Evolutionary conservation across 2,797 vertebrate species (phyloP), one percentile per base, ranked within the genome.

Genomic region (Poecilia velifera): DNA sequence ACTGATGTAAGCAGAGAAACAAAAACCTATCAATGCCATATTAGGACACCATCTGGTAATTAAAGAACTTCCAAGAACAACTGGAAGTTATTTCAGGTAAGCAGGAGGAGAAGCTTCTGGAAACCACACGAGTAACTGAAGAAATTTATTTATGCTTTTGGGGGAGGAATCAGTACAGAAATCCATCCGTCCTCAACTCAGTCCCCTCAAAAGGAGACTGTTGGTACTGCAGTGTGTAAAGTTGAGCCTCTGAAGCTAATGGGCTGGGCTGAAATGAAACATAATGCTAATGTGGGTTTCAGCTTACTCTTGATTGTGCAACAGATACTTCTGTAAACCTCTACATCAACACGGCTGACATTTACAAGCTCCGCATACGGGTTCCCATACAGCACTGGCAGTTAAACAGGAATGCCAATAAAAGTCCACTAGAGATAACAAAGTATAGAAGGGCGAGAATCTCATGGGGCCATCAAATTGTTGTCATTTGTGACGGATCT

Each of bases 41-140:
- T 91, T 87, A 89, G 86, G 86, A 87, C 74, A 87, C 82, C 86
- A 88, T 91, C 79, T 87, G 87, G 77, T 74, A 36, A 64, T 75
- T n/a, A 7, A 81, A 77, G 82, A 77, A 87, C 79, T 80, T 91
- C 89, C 84, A 87, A 78, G 86, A 92, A 91, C 84, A 85, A 88
- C 86, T 88, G 90, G 91, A 77, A 88, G 49, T 9, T 53, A 7
- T 53, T 25, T 53, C 82, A n/a, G 53, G 51, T 53, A 64, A 55
- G 71, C 64, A 72, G 74, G 47, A 66, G 75, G 45, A 59, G 74
- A 70, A n/a, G 16, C 78, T 53, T 81, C 80, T 76, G 79, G 78
- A 89, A 82, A 81, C 82, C 34, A 36, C 84, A 81, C 72, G 77
- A 85, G 72, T 76, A 72, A 3, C 10, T 22, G 31, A 18, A 64